These are phyloP conservation scores for Brachypalpus laphriformis DNA, from an alignment of 2,888 invertebrate species.

Conservation along the genomic window DNA sequence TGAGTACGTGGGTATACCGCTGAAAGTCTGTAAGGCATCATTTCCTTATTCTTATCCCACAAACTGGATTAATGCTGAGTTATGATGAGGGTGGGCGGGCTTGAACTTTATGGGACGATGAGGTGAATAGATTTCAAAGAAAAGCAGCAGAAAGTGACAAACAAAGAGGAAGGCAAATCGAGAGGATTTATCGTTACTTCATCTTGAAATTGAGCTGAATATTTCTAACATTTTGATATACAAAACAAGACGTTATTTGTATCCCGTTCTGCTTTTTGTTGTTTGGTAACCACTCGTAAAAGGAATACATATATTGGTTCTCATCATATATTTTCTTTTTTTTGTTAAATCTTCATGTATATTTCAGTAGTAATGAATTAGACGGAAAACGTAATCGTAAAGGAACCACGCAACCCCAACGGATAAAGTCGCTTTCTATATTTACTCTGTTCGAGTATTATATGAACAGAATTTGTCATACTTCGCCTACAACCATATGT, in stretches of 20 bases:
- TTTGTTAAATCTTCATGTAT: neutral
- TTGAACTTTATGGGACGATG: neutral
- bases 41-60: neutral
- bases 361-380: neutral
- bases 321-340: neutral
- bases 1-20: neutral
- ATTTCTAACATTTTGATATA: neutral
- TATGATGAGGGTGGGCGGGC: neutral
- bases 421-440: neutral
- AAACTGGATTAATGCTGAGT: slow-evolving; percentile 1
- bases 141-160: neutral
- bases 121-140: neutral
- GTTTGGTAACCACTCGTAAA: neutral
- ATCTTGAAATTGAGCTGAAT: neutral
- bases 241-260: neutral
- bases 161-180: neutral
- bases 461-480: neutral
- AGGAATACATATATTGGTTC: neutral
- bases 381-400: neutral
- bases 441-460: neutral
- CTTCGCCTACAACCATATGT: neutral
- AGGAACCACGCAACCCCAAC: neutral
- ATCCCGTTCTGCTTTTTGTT: neutral
- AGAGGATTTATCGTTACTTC: neutral
- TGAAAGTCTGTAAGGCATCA: neutral